Base-by-base conservation (phyloP, 2,888 invertebrate genomes). In the Thysanoteuthis rhombus region DNA sequence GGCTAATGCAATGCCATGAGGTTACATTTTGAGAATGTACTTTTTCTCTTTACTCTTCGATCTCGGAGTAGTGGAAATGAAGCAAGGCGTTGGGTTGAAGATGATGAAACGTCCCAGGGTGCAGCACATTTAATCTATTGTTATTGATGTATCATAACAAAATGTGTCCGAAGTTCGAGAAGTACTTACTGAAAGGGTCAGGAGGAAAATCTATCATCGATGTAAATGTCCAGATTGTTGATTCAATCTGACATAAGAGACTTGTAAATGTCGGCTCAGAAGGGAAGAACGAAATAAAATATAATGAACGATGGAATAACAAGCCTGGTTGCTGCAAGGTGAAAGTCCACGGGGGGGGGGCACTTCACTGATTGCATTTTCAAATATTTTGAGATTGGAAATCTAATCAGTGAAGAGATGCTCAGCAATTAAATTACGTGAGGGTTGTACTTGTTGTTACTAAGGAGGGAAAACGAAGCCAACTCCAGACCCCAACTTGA, bases 71-170 rank as follows among this genome's bases (percentile, higher is more conserved):
- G 12, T n/a, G 75, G n/a, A 75, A 75, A 36, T 75, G 22, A 75
- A 36, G 16, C 75, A 75, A 16, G 4, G 12, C 0, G 1, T 12
- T 32, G 75, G 10, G 5, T 8, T 6, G 12, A 0, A 36, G n/a
- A 8, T 3, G 16, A 19, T 1, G 16, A n/a, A n/a, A n/a, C 10
- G n/a, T 19, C 10, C 12, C n/a, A 1, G 4, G n/a, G n/a, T 36
- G n/a, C n/a, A n/a, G 75, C 1, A 25, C 75, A 75, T 75, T 19
- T 75, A n/a, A 36, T 75, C 75, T 75, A 10, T 0, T n/a, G 16
- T 10, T 75, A 75, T 75, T 75, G n/a, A 75, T 12, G 75, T 12
- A 32, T 12, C n/a, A n/a, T n/a, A 75, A n/a, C 32, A 75, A n/a
- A 75, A 75, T 32, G 19, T 28, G 58, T 58, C 28, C 52, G 19